Evolutionary conservation across 2,888 invertebrate genomes (phyloP), one percentile per base, ranked within the genome.

Genomic region (Dysmachus trigonus): DNA sequence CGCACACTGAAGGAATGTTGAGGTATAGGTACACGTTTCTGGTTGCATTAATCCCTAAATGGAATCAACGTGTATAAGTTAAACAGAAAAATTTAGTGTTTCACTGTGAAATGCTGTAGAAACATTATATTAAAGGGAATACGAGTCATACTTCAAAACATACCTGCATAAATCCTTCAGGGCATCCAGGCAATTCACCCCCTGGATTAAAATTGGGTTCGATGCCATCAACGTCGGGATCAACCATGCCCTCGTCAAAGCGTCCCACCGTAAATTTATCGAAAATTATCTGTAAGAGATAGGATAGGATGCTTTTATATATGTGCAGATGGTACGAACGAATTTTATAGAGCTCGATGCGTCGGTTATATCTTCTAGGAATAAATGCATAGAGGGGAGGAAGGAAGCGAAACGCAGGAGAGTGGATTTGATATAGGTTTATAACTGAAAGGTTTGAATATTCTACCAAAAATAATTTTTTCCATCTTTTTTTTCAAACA

Each of bases 241-340:
- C 92, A 86, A 92, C 91, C 90, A 92, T 90, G 87, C 94, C 94
- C 83, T 95, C 93, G 90, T 96, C 96, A 92, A 96, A 96, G 82
- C 96, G 94, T 1, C 97, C 97, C 89, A 97, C 95, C 90, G 95
- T 96, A 93, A 97, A 97, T 90, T 96, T 96, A 91, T 97, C 97
- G 94, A 97, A 97, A 88, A 97, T 95, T 86, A 97, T 93, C 95
- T 95, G 93, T 27, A 88, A 89, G 84, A 79, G 86, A 86, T 73
- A 51, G 13, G 18, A 83, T 38, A 35, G 27, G 8, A 62, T 27
- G 13, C 38, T 18, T 47, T 30, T 82, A 62, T 35, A 82, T 82
- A 35, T n/a, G 13, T 30, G 5, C 18, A n/a, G 1, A 74, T 6
- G 27, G 18, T 22, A 27, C 7, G 18, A 8, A 62, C 22, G 62